Conservation (phyloP, 2,113 vertebrate genomes). For the Microtus richardsoni region DNA sequence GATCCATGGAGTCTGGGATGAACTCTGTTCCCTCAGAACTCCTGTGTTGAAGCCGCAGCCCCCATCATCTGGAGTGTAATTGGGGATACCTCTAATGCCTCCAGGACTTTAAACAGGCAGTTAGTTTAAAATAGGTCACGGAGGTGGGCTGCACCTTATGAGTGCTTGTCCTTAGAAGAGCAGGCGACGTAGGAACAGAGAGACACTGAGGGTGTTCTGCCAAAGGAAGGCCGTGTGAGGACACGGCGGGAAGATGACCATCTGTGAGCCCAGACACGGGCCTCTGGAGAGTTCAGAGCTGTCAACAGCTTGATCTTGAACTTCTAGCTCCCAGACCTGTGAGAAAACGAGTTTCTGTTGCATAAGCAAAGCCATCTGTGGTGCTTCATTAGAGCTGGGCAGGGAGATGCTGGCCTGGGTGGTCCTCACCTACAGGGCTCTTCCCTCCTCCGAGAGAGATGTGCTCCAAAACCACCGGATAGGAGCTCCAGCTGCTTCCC, state of each 20-base stretch:
- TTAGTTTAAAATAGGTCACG: not conserved
- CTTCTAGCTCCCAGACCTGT: not conserved
- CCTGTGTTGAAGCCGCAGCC: not conserved
- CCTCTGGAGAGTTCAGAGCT: not conserved
- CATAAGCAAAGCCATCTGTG: not conserved
- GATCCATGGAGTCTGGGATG: not conserved
- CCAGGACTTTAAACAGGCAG: not conserved
- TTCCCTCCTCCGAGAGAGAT: not conserved
- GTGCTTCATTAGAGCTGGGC: not conserved
- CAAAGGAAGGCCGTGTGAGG: not conserved
- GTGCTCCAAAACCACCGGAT: not conserved
- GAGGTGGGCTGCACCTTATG: not conserved
- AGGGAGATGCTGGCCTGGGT: not conserved
- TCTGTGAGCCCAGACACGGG: not conserved
- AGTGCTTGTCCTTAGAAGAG: not conserved
- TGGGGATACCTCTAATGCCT: not conserved
- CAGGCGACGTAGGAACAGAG: not conserved
- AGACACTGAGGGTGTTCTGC: not conserved
- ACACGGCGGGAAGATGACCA: accelerated
- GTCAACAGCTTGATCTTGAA: not conserved
- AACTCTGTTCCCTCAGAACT: not conserved
- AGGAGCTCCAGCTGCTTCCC: not conserved
- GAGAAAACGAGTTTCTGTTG: not conserved
- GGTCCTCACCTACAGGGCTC: not conserved
- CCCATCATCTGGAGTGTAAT: not conserved